Evolutionary conservation across 2,113 vertebrate species (phyloP), one percentile per base, ranked within the genome.

Genomic region (Oryzias celebensis): DNA sequence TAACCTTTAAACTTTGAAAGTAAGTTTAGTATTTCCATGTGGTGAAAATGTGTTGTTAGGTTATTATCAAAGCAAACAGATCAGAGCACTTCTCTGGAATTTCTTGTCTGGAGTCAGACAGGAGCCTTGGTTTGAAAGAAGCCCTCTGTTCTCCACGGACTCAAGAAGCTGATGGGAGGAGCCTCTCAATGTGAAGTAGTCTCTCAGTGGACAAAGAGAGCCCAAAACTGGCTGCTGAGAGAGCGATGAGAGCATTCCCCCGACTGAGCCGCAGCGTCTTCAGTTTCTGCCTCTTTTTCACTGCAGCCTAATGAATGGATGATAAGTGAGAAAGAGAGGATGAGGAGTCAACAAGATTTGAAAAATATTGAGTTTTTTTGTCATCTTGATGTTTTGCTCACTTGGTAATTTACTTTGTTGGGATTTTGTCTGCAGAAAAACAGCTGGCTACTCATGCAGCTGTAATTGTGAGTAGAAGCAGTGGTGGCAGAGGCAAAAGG

Each of bases 151-250:
- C 83, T 60, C 75, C 81, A 77, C 84, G 82, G 89, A 89, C 85
- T 88, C 83, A 87, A 88, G 84, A 87, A 79, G 85, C 64, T 84
- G 86, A 85, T 75, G 73, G 86, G 77, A 84, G 80, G 88, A 67
- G 58, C 77, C 84, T 89, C 88, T 89, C 85, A 66, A 87, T 80
- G 77, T 89, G 90, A 87, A 92, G 85, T 90, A 85, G 83, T 80
- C 77, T 80, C 71, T 82, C 52, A 2, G 62, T 12, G 15, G 69
- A 89, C 88, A 91, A 86, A 90, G 87, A 85, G 52, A 52, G 83
- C 86, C 79, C 78, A 88, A 82, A 3, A 87, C 80, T 87, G 78
- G 71, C 84, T 60, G 77, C 58, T 17, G 15, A 67, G 73, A 68
- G 62, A 70, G 64, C 58, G 75, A 80, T 71, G 81, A 82, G 83